Evolutionary conservation across 2,888 invertebrate species (phyloP).

Genomic region (Philereme transversata): DNA sequence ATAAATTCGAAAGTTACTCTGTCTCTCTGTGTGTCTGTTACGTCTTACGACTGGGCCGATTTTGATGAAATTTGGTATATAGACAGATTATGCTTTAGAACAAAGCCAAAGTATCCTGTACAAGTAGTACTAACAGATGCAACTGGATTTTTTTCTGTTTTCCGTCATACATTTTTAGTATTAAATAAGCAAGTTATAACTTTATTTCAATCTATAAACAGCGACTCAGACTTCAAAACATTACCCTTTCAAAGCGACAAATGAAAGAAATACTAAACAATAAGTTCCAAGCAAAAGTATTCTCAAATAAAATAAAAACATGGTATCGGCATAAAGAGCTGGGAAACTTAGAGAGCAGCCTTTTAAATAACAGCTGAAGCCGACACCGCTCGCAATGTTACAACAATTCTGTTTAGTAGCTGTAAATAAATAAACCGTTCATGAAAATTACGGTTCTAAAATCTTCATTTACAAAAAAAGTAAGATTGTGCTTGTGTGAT

Average conservation of each 20-base stretch:
- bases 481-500: too few species aligned
- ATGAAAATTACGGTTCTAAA: not conserved
- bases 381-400: conserved; percentile 2
- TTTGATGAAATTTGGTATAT: too few species aligned
- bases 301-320: conserved; percentile 29
- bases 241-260: conserved; percentile 20
- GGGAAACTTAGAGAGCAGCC: conserved; percentile 23
- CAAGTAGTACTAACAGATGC: too few species aligned
- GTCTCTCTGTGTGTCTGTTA: too few species aligned
- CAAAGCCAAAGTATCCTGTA: too few species aligned
- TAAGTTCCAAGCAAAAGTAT: conserved; percentile 24
- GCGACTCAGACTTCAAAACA: not conserved
- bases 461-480: too few species aligned
- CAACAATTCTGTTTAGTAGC: not conserved
- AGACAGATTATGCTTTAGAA: too few species aligned
- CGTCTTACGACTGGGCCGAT: too few species aligned
- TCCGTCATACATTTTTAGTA: too few species aligned
- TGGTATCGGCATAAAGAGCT: conserved; percentile 20
- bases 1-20: too few species aligned
- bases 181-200: too few species aligned
- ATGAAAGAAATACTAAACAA: conserved; percentile 20
- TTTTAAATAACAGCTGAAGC: conserved; percentile 10
- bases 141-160: too few species aligned
- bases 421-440: conserved; percentile 1
- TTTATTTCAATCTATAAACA: not conserved